A percentile compares a stretch with the other conserved stretches of the same genome.
phyloP scores from a whole-genome alignment of 53 echinoderm and acorn worm genomes.

The Echinarachnius parma region DNA sequence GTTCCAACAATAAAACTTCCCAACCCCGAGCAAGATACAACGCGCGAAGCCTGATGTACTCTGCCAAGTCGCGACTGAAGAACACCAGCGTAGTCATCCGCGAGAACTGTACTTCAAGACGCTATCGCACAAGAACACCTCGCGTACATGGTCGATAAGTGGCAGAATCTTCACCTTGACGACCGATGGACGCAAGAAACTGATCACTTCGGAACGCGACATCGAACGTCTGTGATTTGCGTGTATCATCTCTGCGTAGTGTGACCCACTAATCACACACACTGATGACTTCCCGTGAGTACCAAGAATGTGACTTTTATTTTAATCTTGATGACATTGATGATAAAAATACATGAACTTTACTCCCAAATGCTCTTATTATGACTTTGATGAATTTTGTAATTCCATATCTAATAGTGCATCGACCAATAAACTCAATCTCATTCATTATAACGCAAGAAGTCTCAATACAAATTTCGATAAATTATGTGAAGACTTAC shows the following conservation, averaged over 20 bases:
- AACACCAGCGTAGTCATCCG: neutral
- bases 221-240: neutral
- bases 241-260: no score
- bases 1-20: no score
- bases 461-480: slow-evolving; percentile 12
- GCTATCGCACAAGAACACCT: no score
- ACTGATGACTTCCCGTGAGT: neutral
- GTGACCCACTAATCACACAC: neutral
- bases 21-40: slow-evolving; percentile 5
- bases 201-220: neutral
- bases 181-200: neutral
- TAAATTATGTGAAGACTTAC: neutral
- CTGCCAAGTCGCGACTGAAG: slow-evolving; percentile 1
- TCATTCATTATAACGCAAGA: slow-evolving; percentile 17
- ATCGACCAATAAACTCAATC: neutral
- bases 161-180: neutral
- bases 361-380: no score
- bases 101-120: no score
- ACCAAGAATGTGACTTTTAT: neutral
- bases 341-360: neutral
- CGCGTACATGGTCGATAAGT: neutral
- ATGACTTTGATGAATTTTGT: no score
- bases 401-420: no score
- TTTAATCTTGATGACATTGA: neutral
- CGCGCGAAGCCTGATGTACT: neutral